A percentile compares a stretch with the other conserved stretches of the same genome.
phyloP scores from a whole-genome alignment of 2,888 invertebrate genomes.

The Osmoderma eremita region DNA sequence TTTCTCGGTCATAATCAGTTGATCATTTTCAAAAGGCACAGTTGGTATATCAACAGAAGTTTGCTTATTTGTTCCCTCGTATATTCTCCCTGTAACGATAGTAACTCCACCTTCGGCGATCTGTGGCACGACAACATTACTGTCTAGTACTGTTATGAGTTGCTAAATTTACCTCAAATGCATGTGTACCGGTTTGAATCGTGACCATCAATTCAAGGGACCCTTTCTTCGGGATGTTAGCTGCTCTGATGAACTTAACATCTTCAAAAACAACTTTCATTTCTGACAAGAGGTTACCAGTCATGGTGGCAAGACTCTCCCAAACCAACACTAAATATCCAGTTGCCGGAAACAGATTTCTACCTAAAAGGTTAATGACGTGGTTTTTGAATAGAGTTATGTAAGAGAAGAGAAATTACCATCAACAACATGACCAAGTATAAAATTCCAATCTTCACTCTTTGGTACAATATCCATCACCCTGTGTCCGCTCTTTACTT shows the following conservation, averaged over 20 bases:
- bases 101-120: constrained; percentile 74
- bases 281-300: constrained; percentile 58
- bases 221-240: constrained; percentile 65
- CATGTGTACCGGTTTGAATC: constrained; percentile 52
- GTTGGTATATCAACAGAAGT: not conserved
- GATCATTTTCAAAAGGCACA: not conserved
- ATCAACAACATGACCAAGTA: constrained; percentile 86
- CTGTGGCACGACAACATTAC: constrained; percentile 55
- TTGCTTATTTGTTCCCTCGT: constrained; percentile 55
- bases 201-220: constrained; percentile 47
- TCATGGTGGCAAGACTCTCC: constrained; percentile 66
- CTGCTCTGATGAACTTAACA: constrained; percentile 69
- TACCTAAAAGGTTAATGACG: constrained; percentile 54
- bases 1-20: constrained; percentile 63
- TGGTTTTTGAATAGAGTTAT: not conserved
- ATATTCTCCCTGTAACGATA: constrained; percentile 75
- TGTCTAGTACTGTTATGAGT: too few relatives aligned
- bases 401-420: constrained; percentile 65
- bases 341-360: constrained; percentile 70
- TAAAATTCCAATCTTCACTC: constrained; percentile 76
- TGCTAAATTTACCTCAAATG: constrained; percentile 57
- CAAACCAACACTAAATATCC: constrained; percentile 66
- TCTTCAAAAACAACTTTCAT: constrained; percentile 70
- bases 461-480: constrained; percentile 69
- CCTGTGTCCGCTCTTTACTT: constrained; percentile 75